A percentile compares a stretch with the other conserved stretches of the same genome.
Evolutionary conservation across 2,113 vertebrate species (phyloP).

Genomic region (Notarius lentiginosus): DNA sequence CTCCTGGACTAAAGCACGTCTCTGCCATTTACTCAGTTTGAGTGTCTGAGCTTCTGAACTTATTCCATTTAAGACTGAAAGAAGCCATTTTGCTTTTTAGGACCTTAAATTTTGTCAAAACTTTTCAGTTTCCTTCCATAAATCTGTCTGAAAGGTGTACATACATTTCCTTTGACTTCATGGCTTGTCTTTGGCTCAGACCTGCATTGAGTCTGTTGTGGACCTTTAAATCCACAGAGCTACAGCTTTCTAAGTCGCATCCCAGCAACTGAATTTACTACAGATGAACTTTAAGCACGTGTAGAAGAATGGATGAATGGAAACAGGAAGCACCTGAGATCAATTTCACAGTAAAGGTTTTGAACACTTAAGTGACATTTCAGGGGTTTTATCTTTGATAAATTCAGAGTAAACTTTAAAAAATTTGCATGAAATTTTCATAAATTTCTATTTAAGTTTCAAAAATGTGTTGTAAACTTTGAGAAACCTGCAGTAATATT

Average conservation of each 20-base stretch:
- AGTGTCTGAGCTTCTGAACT: neutral
- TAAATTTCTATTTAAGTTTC: neutral
- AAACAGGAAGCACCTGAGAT: neutral
- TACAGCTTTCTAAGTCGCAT: neutral
- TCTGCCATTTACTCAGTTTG: neutral
- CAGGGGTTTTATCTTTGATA: too few relatives aligned
- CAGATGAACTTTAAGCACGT: neutral
- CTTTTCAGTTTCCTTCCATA: neutral
- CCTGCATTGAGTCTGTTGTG: neutral
- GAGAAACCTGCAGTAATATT: neutral
- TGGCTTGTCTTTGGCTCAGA: neutral
- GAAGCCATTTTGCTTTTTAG: neutral
- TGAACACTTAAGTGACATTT: neutral
- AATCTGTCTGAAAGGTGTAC: neutral
- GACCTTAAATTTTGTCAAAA: neutral
- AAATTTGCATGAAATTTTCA: neutral
- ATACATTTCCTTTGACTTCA: neutral
- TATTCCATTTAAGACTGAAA: neutral
- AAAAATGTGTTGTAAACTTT: neutral
- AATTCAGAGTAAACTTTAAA: neutral
- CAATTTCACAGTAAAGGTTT: neutral
- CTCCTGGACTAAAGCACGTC: neutral
- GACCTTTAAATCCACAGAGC: neutral
- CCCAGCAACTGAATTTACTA: neutral
- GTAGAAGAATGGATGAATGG: neutral